Evolutionary conservation across 2,797 vertebrate species (phyloP), one percentile per base, ranked within the genome.

Genomic region (Vespertilio murinus): DNA sequence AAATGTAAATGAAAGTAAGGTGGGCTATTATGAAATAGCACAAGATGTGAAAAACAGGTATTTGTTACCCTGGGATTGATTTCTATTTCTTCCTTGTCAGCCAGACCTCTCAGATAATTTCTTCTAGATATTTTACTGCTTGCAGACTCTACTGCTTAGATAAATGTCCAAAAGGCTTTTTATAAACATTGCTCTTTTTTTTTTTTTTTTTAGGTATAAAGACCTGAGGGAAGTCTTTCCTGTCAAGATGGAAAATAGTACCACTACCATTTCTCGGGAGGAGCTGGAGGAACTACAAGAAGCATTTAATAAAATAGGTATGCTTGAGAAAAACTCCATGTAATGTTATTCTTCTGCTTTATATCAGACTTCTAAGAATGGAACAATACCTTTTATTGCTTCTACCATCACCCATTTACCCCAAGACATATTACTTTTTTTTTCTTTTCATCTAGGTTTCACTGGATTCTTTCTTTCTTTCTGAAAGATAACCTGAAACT

Each of bases 281-380:
- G 99, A 99, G 95, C 98, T 99, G 95, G 99, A 99, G 71, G 99
- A 99, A 2, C 98, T 99, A 52, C 98, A 98, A 95, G 99, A 99
- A 94, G 99, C 99, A 28, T 99, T 99, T 93, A 97, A 98, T 96
- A 99, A 99, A 98, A 99, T 99, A 65, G 99, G 99, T 99, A 95
- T 96, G 97, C 87, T 85, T 77, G 49, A 81, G 59, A 82, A 91
- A 80, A 54, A 42, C 35, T 71, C 22, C 16, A 35, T 23, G 5
- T 0, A 0, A 5, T 7, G 25, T 81, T 81, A n/a, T 30, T 59
- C 13, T 65, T 75, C 35, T 83, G 47, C 49, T 78, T 35, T 61
- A 42, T 54, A 28, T 81, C 49, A 54, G 52, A 40, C 65, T 97
- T 90, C 65, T 52, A 95, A 77, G 54, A 40, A 52, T 17, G 22